Conservation (phyloP, 2,113 vertebrate species). For the Odontophorus gujanensis region DNA sequence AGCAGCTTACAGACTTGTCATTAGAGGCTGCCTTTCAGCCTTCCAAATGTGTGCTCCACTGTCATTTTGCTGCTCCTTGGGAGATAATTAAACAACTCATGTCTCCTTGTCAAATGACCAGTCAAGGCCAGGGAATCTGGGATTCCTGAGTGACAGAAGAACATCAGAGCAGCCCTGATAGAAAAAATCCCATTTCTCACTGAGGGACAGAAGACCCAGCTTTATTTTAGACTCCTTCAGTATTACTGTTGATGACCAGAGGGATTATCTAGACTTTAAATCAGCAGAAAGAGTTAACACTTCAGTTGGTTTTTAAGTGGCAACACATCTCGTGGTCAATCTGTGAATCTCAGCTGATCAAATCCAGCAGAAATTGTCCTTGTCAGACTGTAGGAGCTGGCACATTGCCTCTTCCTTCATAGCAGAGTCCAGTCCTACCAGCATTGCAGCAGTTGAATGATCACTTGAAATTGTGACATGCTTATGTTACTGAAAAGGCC, state of each 20-base stretch:
- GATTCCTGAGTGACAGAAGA: background rate
- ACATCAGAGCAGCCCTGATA: background rate
- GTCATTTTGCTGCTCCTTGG: constrained; percentile 1
- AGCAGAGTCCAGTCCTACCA: background rate
- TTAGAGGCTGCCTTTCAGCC: constrained; percentile 17
- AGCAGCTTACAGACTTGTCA: constrained; percentile 9
- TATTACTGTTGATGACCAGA: background rate
- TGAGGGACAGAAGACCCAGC: background rate
- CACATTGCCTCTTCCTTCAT: background rate
- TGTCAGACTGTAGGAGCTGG: constrained; percentile 29
- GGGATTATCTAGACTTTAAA: background rate
- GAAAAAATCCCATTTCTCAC: background rate
- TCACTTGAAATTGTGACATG: background rate
- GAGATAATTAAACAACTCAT: background rate
- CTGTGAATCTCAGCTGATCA: constrained; percentile 16
- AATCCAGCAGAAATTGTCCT: constrained; percentile 38
- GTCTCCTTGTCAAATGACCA: constrained; percentile 19
- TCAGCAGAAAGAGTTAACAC: background rate
- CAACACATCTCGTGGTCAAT: background rate
- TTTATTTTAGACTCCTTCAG: background rate
- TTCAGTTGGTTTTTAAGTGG: constrained; percentile 17
- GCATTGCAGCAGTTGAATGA: background rate
- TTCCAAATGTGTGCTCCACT: background rate
- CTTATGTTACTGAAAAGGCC: background rate
- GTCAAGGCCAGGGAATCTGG: background rate